These are phyloP conservation scores for Sylvia borin DNA, from an alignment of 2,797 vertebrate species.

Conservation along the genomic window DNA sequence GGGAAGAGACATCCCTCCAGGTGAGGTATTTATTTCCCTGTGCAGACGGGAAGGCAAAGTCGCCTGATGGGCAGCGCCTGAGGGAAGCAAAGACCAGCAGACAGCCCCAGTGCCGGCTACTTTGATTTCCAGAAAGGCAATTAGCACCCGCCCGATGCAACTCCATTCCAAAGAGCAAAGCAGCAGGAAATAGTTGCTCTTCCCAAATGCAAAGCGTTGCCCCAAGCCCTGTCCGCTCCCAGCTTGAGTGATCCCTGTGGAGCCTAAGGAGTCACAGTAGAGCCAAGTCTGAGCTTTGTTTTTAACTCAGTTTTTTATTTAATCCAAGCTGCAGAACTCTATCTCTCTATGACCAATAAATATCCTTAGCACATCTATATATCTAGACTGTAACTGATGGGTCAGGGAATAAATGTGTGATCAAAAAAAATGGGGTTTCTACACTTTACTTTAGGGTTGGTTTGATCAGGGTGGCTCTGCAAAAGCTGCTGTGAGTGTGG, in stretches of 20 bases:
- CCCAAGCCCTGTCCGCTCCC: background rate
- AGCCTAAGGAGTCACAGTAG: background rate
- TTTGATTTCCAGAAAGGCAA: slow-evolving; percentile 42
- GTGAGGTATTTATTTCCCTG: background rate
- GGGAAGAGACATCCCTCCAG: background rate
- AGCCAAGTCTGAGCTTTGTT: background rate
- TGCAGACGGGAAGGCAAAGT: background rate
- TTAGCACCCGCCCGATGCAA: background rate
- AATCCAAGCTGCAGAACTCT: background rate
- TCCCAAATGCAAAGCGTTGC: background rate
- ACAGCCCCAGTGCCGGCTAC: background rate
- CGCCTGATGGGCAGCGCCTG: background rate
- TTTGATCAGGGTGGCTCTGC: background rate
- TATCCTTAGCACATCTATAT: background rate
- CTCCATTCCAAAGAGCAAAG: background rate
- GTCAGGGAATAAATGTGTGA: background rate
- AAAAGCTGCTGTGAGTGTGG: background rate
- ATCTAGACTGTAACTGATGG: background rate
- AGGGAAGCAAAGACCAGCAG: background rate
- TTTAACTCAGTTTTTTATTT: background rate
- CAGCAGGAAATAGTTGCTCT: background rate
- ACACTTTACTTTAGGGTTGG: background rate
- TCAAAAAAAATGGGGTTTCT: background rate
- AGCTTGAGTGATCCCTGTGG: background rate
- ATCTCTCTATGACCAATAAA: background rate